Evolutionary conservation across 1,140 invertebrate genomes (phyloP).

Genomic region (Sycobia sp.): DNA sequence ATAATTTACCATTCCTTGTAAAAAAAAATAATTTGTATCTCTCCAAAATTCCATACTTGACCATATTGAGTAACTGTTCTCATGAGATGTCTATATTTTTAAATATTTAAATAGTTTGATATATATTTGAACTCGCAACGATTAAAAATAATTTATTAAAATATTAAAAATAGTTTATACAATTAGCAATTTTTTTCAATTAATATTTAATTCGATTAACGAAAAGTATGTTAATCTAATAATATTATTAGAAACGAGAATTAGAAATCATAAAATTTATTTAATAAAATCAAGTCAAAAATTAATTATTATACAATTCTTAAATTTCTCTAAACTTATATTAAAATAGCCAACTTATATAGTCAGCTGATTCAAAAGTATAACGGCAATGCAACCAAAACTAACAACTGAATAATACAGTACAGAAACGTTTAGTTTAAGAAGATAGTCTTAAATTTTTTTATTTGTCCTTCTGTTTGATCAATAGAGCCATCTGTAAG

Average conservation of each 20-base stretch:
- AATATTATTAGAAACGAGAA: too few relatives aligned
- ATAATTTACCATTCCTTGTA: slow-evolving; percentile 11
- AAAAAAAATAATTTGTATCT: slow-evolving; percentile 8
- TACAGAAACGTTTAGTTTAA: background rate
- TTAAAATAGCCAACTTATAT: background rate
- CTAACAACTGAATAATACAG: background rate
- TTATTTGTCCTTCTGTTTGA: slow-evolving; percentile 55
- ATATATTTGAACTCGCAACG: background rate
- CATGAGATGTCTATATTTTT: background rate
- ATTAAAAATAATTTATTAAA: background rate
- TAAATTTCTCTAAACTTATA: background rate
- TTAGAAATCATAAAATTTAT: too few relatives aligned
- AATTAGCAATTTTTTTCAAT: background rate
- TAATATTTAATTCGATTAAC: background rate
- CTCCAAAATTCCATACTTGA: slow-evolving; percentile 19
- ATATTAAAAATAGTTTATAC: background rate
- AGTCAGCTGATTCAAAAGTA: background rate
- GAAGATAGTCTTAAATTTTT: slow-evolving; percentile 6
- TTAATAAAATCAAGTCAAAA: too few relatives aligned
- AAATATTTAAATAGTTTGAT: background rate
- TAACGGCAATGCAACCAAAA: too few relatives aligned
- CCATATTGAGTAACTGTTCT: background rate
- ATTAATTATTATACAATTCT: background rate
- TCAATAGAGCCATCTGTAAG: slow-evolving; percentile 53
- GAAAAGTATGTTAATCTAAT: too few relatives aligned